Percentiles rank a stretch among this genome's conserved stretches.
Evolutionary conservation across 2,888 invertebrate species (phyloP).

Genomic region (Portevinia maculata): DNA sequence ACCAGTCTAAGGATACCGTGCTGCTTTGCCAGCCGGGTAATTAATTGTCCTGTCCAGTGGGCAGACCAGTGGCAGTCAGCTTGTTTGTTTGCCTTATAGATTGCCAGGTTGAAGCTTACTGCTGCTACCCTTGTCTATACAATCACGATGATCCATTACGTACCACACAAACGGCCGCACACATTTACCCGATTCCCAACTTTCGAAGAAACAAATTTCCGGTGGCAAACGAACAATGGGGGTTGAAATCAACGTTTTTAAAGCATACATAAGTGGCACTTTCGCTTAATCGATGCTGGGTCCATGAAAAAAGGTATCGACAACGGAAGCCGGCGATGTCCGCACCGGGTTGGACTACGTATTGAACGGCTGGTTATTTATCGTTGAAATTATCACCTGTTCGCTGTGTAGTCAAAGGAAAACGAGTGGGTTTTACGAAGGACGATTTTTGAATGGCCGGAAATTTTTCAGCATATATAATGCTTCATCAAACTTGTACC

Average conservation of each 20-base stretch:
- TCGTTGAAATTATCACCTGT: conserved; percentile 73
- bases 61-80: conserved; percentile 63
- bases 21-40: conserved; percentile 67
- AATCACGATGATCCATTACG: conserved; percentile 73
- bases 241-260: conserved; percentile 67
- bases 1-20: conserved; percentile 48
- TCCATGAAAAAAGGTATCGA: conserved; percentile 68
- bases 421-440: conserved; percentile 1
- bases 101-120: conserved; percentile 68
- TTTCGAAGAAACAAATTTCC: conserved; percentile 74
- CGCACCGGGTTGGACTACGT: conserved; percentile 51
- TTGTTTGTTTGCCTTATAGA: conserved; percentile 71
- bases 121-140: conserved; percentile 64
- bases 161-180: conserved; percentile 28
- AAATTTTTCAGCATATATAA: conserved; percentile 71
- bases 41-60: conserved; percentile 72
- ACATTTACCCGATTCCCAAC: conserved; percentile 44
- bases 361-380: conserved; percentile 73
- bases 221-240: conserved; percentile 49
- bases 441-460: conserved; percentile 68
- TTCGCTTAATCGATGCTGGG: conserved; percentile 67
- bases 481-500: conserved; percentile 58
- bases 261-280: conserved; percentile 66
- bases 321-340: conserved; percentile 70
- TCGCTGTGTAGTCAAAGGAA: conserved; percentile 60